phyloP scores from a whole-genome alignment of 1,140 invertebrate species.

The Megalopta genalis region DNA sequence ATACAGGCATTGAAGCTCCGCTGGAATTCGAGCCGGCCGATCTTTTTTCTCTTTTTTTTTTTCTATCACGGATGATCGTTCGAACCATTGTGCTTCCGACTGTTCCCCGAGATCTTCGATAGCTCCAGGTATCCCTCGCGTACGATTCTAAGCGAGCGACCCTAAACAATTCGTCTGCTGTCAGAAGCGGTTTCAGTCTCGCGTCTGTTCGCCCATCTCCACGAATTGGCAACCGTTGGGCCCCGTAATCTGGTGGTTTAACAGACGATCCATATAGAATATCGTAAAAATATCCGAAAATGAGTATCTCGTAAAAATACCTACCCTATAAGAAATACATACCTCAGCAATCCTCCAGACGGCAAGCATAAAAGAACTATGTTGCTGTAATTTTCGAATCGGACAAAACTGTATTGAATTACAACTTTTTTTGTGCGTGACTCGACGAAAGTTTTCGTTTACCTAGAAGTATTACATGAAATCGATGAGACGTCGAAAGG shows the following conservation, averaged over 20 bases:
- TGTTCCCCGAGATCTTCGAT: constrained; percentile 16
- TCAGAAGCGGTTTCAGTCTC: neutral
- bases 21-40: neutral
- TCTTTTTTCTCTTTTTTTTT: neutral
- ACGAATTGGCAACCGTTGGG: neutral
- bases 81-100: neutral
- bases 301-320: no score
- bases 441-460: no score
- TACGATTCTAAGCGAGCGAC: neutral
- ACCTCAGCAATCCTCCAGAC: no score
- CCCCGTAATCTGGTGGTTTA: neutral
- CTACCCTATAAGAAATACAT: neutral
- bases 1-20: neutral
- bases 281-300: neutral
- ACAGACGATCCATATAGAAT: neutral
- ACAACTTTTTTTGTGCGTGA: no score
- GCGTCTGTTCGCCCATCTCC: neutral
- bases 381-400: neutral
- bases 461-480: no score
- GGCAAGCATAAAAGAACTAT: neutral
- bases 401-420: no score
- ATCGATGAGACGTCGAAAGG: no score
- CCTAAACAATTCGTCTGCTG: neutral
- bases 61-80: neutral
- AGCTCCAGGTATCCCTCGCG: constrained; percentile 5